phyloP scores from a whole-genome alignment of 2,888 invertebrate genomes.

The Branchipolynoe longqiensis region DNA sequence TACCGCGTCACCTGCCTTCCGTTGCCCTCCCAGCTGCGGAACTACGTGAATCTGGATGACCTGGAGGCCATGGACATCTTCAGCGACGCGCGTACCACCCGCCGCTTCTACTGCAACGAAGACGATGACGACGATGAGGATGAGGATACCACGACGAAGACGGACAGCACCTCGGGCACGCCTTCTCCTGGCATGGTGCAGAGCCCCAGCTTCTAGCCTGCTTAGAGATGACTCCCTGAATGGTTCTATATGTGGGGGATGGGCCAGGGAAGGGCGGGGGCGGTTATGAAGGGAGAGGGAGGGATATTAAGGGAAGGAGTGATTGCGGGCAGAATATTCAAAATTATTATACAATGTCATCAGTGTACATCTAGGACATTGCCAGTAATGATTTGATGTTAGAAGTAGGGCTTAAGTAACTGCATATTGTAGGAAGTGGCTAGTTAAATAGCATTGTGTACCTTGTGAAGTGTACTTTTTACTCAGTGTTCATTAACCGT shows the following conservation, averaged over 20 bases:
- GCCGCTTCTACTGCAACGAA: not conserved
- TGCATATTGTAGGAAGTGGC: no score
- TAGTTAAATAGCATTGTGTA: not conserved
- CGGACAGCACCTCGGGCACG: constrained; percentile 32
- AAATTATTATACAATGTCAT: no score
- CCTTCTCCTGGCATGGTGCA: constrained; percentile 38
- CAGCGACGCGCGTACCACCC: not conserved
- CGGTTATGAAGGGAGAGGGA: not conserved
- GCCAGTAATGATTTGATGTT: no score
- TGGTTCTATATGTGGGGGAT: no score
- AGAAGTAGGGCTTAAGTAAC: no score
- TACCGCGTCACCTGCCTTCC: constrained; percentile 44
- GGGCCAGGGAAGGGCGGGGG: no score
- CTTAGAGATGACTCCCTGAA: no score
- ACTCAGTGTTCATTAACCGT: not conserved
- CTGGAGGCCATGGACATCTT: constrained; percentile 33
- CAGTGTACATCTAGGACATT: no score
- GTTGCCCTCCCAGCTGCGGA: constrained; percentile 40
- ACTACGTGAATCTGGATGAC: constrained; percentile 43
- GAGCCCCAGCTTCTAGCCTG: constrained; percentile 39
- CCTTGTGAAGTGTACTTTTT: not conserved
- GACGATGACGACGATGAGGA: constrained; percentile 40
- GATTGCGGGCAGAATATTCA: no score
- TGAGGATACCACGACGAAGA: constrained; percentile 39
- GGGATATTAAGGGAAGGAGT: no score